Percentiles rank a stretch among this genome's conserved stretches.
Conservation (phyloP, 2,888 invertebrate species). For the Lissocephala sabroskyi region DNA sequence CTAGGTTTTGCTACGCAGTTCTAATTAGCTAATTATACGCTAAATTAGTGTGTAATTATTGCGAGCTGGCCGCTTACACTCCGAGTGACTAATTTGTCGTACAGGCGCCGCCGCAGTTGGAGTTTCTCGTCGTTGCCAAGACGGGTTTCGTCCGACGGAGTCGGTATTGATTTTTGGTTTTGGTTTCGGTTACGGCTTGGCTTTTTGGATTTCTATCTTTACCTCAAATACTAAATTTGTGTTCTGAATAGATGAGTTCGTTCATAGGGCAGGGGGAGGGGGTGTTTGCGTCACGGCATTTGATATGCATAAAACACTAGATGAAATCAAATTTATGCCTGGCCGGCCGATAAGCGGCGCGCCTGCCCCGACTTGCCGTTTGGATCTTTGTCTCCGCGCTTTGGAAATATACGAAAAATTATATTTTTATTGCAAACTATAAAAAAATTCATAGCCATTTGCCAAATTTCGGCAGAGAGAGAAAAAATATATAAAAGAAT, state of each 20-base stretch:
- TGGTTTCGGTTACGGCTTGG: no score
- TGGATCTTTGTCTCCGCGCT: background rate
- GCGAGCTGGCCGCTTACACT: slow-evolving; percentile 43
- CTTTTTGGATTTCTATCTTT: no score
- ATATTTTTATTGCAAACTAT: background rate
- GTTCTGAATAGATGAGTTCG: no score
- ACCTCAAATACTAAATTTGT: no score
- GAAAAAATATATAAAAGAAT: background rate
- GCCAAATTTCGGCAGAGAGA: background rate
- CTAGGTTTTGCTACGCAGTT: slow-evolving; percentile 47
- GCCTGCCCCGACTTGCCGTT: background rate
- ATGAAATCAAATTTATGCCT: background rate
- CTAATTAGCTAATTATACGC: slow-evolving; percentile 67
- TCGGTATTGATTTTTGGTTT: no score
- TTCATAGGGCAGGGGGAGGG: no score
- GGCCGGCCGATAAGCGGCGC: background rate
- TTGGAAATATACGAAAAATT: background rate
- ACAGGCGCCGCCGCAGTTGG: background rate
- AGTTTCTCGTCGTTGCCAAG: background rate
- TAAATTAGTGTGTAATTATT: slow-evolving; percentile 65
- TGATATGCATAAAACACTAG: background rate
- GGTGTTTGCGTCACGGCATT: slow-evolving; percentile 7
- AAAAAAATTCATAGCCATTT: background rate
- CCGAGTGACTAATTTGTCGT: slow-evolving; percentile 32
- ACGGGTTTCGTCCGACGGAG: slow-evolving; percentile 10